Base-by-base conservation (phyloP, 2,888 invertebrate species). In the Tanytarsus gracilentus region DNA sequence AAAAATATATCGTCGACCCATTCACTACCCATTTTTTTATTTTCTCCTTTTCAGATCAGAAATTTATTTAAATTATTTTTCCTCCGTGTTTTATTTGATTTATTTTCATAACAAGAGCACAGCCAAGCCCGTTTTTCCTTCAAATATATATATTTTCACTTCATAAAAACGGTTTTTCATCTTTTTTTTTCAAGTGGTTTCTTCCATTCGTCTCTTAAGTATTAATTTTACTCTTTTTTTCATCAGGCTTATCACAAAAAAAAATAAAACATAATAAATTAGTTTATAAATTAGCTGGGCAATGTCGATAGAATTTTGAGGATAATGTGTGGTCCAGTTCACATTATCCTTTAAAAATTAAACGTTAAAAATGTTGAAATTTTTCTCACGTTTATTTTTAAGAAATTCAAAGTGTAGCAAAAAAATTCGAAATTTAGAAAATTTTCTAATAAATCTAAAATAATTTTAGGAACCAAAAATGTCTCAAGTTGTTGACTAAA, bases 41-140 rank as follows among this genome's bases (percentile, higher is more conserved):
- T 44, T 44, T 40, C 6, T 7, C 40, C 14, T 33, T 11, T 40
- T 40, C 40, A 40, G 40, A 40, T 40, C 40, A 40, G 21, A 3
- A 4, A 8, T 44, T 44, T 18, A 18, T 23, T 44, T 44, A 18
- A 44, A 16, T 18, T 44, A 23, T 44, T 44, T 21, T 18, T 23
- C 18, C 21, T 23, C 44, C n/a, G n/a, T n/a, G n/a, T n/a, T n/a
- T n/a, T n/a, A n/a, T n/a, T n/a, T n/a, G n/a, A n/a, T n/a, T n/a
- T n/a, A n/a, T n/a, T n/a, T n/a, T n/a, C n/a, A n/a, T n/a, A n/a
- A n/a, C n/a, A n/a, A 44, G 44, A 44, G 44, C 44, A 44, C 44
- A 44, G 44, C 44, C 44, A 44, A 44, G 44, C 44, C 44, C 44
- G 44, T 44, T 44, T 23, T 23, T 44, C 23, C n/a, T n/a, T n/a